Evolutionary conservation across 2,113 vertebrate species (phyloP), one percentile per base, ranked within the genome.

Genomic region (Mandrillus leucophaeus): DNA sequence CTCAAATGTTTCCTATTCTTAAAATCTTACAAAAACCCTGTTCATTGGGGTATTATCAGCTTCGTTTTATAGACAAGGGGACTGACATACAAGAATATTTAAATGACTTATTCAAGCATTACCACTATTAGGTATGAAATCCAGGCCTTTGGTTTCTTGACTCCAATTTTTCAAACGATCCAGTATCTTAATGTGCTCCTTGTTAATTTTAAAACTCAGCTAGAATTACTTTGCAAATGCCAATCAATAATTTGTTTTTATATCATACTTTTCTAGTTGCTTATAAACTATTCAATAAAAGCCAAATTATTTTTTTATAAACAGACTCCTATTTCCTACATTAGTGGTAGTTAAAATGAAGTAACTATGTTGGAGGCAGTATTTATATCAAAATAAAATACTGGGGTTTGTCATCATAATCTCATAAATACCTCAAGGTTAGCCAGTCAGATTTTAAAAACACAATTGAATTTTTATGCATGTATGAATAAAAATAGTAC

Each of bases 381-480:
- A 12, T 90, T 95, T 64, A 35, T 40, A 32, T 50, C 70, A 91
- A 95, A 84, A 66, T 88, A 89, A 97, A 85, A 87, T 91, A 81
- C 57, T 81, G 3, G 57, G 72, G 38, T 30, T 96, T 57, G 23
- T 90, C 9, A 40, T 90, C 35, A 61, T 89, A 22, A 66, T 92
- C 23, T 90, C 38, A 40, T 78, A 93, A 90, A 48, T 57, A 70
- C 27, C 38, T 50, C 61, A 95, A 80, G 68, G 23, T 90, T 83
- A 93, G 38, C 38, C 12, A 88, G 66, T 89, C 35, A 83, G 14
- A 83, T 83, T 87, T 96, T 38, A 13, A 91, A 94, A 92, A 52
- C 50, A 72, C 3, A 83, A 92, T 18, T 93, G 45, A 86, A 92
- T 92, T 97, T 95, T 90, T 52, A 80, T 92, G 45, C 35, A 75